A percentile compares a stretch with the other conserved stretches of the same genome.
Evolutionary conservation across 53 echinoderm and acorn worm genomes (phyloP).

Genomic region (Hippasteria phrygiana): DNA sequence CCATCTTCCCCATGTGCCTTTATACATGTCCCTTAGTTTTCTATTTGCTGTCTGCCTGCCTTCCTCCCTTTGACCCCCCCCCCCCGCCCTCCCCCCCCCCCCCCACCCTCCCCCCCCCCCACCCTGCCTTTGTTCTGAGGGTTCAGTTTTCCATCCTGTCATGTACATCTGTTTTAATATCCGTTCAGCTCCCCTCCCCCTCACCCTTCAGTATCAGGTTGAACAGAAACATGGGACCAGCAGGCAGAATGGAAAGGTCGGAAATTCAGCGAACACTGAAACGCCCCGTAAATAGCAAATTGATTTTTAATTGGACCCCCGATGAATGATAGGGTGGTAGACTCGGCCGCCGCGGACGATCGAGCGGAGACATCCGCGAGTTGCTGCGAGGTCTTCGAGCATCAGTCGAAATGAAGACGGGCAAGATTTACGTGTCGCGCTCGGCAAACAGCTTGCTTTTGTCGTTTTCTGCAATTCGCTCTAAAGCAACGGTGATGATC

Average conservation of each 20-base stretch:
- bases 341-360: not conserved
- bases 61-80: not conserved
- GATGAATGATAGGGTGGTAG: not conserved
- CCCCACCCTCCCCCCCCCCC: no score
- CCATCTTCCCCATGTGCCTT: not conserved
- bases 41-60: not conserved
- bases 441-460: not conserved
- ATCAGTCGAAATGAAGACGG: not conserved
- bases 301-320: not conserved
- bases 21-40: not conserved
- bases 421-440: not conserved
- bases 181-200: not conserved
- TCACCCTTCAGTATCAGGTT: not conserved
- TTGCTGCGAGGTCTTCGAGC: not conserved
- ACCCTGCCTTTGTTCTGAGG: no score
- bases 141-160: no score
- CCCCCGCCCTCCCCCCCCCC: not conserved
- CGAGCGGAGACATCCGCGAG: not conserved
- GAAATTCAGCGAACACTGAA: not conserved
- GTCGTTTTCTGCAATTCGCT: not conserved
- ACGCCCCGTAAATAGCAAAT: not conserved
- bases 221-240: not conserved
- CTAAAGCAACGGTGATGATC: not conserved
- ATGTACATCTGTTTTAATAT: slow-evolving; percentile 1
- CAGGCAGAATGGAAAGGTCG: not conserved